Evolutionary conservation across 1,140 invertebrate species (phyloP), one percentile per base, ranked within the genome.

Genomic region (Arion vulgaris): DNA sequence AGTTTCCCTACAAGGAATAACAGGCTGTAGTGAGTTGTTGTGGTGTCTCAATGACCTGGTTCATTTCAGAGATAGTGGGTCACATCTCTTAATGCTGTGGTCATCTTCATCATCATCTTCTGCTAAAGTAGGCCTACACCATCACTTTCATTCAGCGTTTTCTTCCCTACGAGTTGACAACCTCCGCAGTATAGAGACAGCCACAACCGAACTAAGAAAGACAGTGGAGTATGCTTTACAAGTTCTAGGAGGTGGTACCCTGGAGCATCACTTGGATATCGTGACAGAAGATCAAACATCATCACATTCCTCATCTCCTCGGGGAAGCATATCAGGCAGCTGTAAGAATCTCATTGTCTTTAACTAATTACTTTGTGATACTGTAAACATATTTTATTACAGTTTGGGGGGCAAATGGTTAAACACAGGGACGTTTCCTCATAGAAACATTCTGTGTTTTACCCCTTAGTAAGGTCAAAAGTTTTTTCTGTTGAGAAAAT

Each of bases 61-160:
- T 36, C 62, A 80, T 28, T 17, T 26, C 0, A 28, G 36, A 32
- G 78, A 71, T 0, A 45, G 28, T 23, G 34, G 57, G 11, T 4
- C 28, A 38, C 76, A 28, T 36, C n/a, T 2, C 28, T 26, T 0
- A 38, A 38, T 2, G 19, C 38, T n/a, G n/a, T n/a, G n/a, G n/a
- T n/a, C n/a, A n/a, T n/a, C n/a, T n/a, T n/a, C n/a, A 1, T 1
- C 38, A 4, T 39, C 71, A 13, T 41, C n/a, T 39, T 36, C 9
- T 72, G 71, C 38, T 26, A 81, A 45, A 38, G 49, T 79, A 28
- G 32, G 71, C 36, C 68, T 81, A 0, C 80, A 81, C 36, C 68
- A 74, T 9, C 80, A 57, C 26, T 45, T 81, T n/a, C 41, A 81
- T 38, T 53, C 80, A 45, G 71, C 69, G 7, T 49, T 39, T 17